These are phyloP conservation scores for Spatulosminthurus flaviceps DNA, from an alignment of 2,888 invertebrate species.

Conservation along the genomic window DNA sequence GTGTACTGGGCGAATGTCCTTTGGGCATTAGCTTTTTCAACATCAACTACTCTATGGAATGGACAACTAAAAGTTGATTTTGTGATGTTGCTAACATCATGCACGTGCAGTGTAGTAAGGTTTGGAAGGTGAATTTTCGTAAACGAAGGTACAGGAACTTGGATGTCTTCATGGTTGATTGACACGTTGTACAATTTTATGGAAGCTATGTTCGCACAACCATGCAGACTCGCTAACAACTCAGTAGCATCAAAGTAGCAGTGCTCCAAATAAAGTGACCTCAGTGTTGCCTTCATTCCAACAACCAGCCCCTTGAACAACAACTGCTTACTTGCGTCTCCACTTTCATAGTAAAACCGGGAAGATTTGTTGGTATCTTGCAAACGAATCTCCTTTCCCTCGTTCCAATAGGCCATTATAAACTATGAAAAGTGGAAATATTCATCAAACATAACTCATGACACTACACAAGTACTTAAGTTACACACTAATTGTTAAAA, in stretches of 20 bases:
- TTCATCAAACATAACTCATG: no score
- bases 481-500: no score
- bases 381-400: background rate
- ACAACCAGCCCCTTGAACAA: background rate
- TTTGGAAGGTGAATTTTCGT: conserved; percentile 24
- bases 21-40: background rate
- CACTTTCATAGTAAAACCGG: conserved; percentile 27
- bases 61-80: background rate
- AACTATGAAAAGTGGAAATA: no score
- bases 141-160: background rate
- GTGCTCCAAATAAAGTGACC: conserved; percentile 27
- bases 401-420: background rate
- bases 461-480: no score
- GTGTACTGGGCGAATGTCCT: background rate
- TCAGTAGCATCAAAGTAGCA: background rate
- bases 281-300: conserved; percentile 1
- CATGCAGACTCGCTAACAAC: background rate
- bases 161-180: conserved; percentile 3
- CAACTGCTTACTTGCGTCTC: background rate
- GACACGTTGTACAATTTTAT: conserved; percentile 22
- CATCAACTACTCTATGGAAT: background rate
- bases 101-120: background rate
- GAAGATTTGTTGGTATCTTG: conserved; percentile 4
- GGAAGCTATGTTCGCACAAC: background rate
- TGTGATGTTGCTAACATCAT: conserved; percentile 1